Conservation (phyloP, 2,888 invertebrate species). For the Pseudoips prasinana region DNA sequence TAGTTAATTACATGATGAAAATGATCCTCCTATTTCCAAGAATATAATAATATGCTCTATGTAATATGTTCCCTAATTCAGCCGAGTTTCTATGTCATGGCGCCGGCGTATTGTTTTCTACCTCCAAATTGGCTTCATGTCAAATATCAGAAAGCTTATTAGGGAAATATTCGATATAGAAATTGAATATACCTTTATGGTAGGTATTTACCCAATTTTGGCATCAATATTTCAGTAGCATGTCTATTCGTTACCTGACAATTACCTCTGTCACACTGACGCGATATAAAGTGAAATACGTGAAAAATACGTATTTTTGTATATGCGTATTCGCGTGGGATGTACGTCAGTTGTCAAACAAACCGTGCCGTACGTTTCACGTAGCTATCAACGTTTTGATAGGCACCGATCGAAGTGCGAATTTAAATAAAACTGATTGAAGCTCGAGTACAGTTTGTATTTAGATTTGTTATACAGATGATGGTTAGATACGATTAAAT, state of each 20-base stretch:
- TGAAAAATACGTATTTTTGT: conserved; percentile 19
- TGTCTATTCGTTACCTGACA: conserved; percentile 35
- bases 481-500: conserved; percentile 20
- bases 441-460: conserved; percentile 23
- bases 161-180: conserved; percentile 25
- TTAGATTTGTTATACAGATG: conserved; percentile 23
- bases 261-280: conserved; percentile 28
- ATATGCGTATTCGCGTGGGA: conserved; percentile 24
- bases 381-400: conserved; percentile 26
- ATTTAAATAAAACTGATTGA: conserved; percentile 36
- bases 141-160: conserved; percentile 21
- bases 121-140: conserved; percentile 20
- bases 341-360: conserved; percentile 30
- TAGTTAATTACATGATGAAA: no score
- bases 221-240: conserved; percentile 27
- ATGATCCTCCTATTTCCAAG: no score
- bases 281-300: conserved; percentile 26
- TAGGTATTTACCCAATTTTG: conserved; percentile 2
- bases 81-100: no score
- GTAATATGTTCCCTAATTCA: no score
- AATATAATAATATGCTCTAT: no score
- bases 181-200: conserved; percentile 18
- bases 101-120: conserved; percentile 14
- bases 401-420: conserved; percentile 23
- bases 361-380: conserved; percentile 10